Percentiles rank a stretch among this genome's conserved stretches.
These are phyloP conservation scores for Mystacornis crossleyi DNA, from an alignment of 2,113 vertebrate species.

Conservation along the genomic window DNA sequence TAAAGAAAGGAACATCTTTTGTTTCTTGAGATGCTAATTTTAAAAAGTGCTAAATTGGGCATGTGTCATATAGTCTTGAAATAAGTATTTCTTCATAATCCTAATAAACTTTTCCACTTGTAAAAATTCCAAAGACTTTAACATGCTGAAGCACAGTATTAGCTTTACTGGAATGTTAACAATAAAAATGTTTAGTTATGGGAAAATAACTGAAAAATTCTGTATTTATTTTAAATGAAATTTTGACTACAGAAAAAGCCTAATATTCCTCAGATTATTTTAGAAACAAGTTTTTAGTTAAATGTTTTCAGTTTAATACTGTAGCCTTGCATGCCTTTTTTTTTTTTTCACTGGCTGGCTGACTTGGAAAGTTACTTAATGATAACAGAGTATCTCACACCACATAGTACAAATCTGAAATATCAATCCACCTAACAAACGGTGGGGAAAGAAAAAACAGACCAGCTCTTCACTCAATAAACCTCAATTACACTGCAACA, in stretches of 20 bases:
- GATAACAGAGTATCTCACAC: neutral
- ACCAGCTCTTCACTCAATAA: neutral
- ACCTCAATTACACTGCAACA: neutral
- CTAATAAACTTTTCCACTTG: neutral
- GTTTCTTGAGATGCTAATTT: neutral
- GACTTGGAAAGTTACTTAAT: neutral
- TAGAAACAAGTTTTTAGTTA: neutral
- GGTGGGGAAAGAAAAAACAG: neutral
- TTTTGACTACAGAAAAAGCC: neutral
- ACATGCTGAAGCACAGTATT: neutral
- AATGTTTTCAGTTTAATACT: neutral
- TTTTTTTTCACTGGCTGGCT: neutral
- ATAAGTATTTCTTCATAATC: neutral
- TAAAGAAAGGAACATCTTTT: neutral
- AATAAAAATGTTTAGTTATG: neutral
- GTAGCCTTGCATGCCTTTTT: neutral
- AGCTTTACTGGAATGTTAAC: neutral
- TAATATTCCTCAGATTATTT: neutral
- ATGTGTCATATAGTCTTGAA: neutral
- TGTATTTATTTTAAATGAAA: neutral
- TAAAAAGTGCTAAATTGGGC: neutral
- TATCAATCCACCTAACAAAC: neutral
- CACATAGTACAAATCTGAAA: neutral
- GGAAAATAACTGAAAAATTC: neutral
- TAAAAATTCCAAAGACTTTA: neutral